A percentile compares a stretch with the other conserved stretches of the same genome.
Conservation (phyloP, 2,888 invertebrate species). For the Coelinius sp. region DNA sequence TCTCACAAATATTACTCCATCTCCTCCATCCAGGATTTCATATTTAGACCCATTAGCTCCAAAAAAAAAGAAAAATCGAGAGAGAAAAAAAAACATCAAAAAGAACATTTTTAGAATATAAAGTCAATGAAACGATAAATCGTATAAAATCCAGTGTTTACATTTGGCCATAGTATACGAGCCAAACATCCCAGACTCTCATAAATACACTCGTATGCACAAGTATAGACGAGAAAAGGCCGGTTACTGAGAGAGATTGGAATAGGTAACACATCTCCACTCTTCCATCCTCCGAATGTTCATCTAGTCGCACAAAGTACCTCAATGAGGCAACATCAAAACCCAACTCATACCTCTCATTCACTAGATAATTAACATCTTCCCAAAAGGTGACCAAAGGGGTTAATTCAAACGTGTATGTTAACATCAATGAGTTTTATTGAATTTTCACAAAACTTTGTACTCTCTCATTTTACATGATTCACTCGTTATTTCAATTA, state of each 20-base stretch:
- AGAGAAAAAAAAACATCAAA: too few relatives aligned
- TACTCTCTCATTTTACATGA: not conserved
- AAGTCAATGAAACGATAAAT: not conserved
- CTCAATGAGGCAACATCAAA: slow-evolving; percentile 46
- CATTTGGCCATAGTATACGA: slow-evolving; percentile 10
- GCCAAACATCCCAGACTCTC: not conserved
- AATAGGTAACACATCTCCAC: slow-evolving; percentile 47
- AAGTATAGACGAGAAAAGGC: not conserved
- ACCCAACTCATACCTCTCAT: not conserved
- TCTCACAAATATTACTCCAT: too few relatives aligned
- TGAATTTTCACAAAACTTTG: not conserved
- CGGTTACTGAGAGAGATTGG: slow-evolving; percentile 32
- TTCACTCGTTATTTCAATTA: not conserved
- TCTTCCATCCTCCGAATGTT: slow-evolving; percentile 29
- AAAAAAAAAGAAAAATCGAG: too few relatives aligned
- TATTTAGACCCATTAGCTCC: too few relatives aligned
- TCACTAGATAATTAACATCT: not conserved
- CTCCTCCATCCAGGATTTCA: too few relatives aligned
- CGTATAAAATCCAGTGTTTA: not conserved
- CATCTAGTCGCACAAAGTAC: slow-evolving; percentile 52
- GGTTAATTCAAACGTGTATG: not conserved
- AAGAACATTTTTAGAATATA: not conserved
- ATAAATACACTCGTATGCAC: slow-evolving; percentile 32
- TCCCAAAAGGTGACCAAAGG: not conserved
- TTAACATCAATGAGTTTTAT: not conserved